Evolutionary conservation across 2,797 vertebrate genomes (phyloP), one percentile per base, ranked within the genome.

Genomic region (Rhinophrynus dorsalis): DNA sequence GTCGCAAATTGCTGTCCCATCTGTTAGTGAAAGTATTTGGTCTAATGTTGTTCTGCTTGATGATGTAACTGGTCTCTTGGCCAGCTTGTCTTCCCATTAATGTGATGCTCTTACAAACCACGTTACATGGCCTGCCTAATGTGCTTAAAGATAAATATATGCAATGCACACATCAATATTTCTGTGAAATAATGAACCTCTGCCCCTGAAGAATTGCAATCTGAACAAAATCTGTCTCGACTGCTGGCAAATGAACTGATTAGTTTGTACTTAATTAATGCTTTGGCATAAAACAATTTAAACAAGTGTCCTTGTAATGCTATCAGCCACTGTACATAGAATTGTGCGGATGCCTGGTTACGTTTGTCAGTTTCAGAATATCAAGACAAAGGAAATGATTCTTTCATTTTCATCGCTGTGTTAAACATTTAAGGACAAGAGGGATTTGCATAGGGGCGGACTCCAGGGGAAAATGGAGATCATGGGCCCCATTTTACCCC

Each of bases 191-290:
- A 71, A 71, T 64, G 68, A 57, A 47, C 23, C 24, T 15, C 17
- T 10, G 30, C 50, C 51, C 68, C 68, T 30, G 59, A 57, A 57
- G 68, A 17, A 48, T 64, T 30, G 51, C 51, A 38, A 47, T 57
- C 38, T 26, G 51, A 63, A 71, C 56, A 21, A 71, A 71, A 64
- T 64, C 51, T 64, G 68, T 63, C 67, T 70, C 58, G 2, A 55
- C 47, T 56, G 50, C 50, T 35, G 58, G 67, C 68, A 50, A 47
- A 64, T 63, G 40, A 64, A 29, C 68, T 71, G 59, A 64, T 71
- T 71, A 37, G 51, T 57, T 71, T 64, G 57, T 56, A 64, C 50
- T 64, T 71, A 63, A 71, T 71, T 64, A 71, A 71, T 64, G 59
- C 51, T 62, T 54, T 69, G 67, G 57, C 67, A 61, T 68, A 61